Conservation (phyloP, 2,113 vertebrate species). For the Halichoerus grypus region DNA sequence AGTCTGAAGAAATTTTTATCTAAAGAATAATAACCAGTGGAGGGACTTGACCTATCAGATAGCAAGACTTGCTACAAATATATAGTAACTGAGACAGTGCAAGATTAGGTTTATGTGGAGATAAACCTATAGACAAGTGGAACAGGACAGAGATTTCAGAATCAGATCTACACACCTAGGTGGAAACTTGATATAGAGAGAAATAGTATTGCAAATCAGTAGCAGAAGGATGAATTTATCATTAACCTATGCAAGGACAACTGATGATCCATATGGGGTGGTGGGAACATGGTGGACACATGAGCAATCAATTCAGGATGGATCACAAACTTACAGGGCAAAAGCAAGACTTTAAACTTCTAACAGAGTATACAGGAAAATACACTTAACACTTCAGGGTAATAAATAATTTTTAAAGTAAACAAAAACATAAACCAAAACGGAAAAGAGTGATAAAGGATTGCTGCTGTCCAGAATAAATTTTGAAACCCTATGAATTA, state of each 20-base stretch:
- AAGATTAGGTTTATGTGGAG: background rate
- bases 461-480: background rate
- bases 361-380: background rate
- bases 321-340: background rate
- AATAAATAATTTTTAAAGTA: conserved; percentile 28
- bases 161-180: background rate
- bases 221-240: background rate
- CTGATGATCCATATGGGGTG: background rate
- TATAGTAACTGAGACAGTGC: background rate
- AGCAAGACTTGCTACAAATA: background rate
- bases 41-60: background rate
- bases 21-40: background rate
- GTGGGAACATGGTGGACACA: background rate
- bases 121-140: background rate
- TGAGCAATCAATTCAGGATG: background rate
- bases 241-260: background rate
- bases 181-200: background rate
- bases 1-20: background rate
- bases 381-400: background rate
- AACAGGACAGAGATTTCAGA: background rate
- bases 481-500: background rate
- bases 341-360: background rate
- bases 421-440: background rate
- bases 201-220: background rate
- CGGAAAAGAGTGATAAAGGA: background rate